phyloP scores from a whole-genome alignment of 2,113 vertebrate species.

The Rhinoptilus africanus region DNA sequence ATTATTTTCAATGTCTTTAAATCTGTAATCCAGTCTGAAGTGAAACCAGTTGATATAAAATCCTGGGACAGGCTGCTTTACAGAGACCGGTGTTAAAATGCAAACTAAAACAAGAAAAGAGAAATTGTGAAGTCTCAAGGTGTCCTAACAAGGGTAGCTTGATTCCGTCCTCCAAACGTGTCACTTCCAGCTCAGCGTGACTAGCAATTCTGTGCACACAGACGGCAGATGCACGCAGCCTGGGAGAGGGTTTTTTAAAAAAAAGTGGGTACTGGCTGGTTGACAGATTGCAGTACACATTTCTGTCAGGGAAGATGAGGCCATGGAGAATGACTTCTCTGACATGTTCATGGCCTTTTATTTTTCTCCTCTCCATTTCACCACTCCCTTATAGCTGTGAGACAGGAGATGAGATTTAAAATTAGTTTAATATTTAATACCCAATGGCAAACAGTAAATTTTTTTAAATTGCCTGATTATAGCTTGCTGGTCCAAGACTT shows the following conservation, averaged over 20 bases:
- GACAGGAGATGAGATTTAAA: not conserved
- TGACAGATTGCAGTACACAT: slow-evolving; percentile 24
- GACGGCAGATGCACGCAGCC: not conserved
- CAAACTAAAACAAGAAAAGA: not conserved
- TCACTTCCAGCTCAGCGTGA: not conserved
- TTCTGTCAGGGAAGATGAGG: slow-evolving; percentile 22
- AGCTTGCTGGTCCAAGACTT: slow-evolving; percentile 39
- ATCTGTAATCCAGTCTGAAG: not conserved
- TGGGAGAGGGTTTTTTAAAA: not conserved
- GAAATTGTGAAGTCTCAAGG: not conserved
- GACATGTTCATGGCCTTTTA: slow-evolving; percentile 20
- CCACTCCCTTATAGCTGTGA: not conserved
- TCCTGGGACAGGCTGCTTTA: not conserved
- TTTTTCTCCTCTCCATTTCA: slow-evolving; percentile 19
- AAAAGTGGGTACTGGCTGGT: not conserved
- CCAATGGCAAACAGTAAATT: not conserved
- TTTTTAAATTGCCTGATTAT: not conserved
- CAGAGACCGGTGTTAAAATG: not conserved
- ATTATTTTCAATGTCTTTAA: not conserved
- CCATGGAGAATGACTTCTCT: not conserved
- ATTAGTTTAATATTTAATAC: not conserved
- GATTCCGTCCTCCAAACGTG: not conserved
- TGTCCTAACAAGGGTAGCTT: not conserved
- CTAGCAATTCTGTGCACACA: not conserved
- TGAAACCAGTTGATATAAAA: not conserved